Evolutionary conservation across 1,140 invertebrate species (phyloP).

Genomic region (Fopius arisanus): DNA sequence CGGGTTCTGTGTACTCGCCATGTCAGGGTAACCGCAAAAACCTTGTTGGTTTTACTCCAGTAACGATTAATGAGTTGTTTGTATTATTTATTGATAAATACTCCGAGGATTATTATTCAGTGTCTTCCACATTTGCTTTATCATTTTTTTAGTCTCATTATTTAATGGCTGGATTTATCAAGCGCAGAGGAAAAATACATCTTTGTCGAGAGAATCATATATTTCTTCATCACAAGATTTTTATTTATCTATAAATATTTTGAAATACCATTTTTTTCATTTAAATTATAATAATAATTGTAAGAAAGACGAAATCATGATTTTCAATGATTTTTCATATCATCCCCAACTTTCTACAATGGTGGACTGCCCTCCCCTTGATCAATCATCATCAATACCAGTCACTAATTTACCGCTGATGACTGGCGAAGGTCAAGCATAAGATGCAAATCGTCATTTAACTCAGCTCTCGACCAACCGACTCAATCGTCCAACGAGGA

Average conservation of each 20-base stretch:
- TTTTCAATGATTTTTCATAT: background rate
- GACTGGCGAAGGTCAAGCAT: background rate
- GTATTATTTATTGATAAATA: conserved; percentile 4
- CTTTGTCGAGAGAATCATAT: no score
- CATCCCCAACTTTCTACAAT: background rate
- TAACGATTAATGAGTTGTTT: conserved; percentile 4
- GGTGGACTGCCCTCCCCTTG: conserved; percentile 18
- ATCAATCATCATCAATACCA: background rate
- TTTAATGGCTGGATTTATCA: background rate
- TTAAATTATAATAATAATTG: no score
- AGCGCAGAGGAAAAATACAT: no score
- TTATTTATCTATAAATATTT: no score
- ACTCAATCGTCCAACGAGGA: conserved; percentile 6
- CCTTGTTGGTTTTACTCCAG: conserved; percentile 13
- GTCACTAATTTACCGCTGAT: background rate
- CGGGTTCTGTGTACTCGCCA: conserved; percentile 23
- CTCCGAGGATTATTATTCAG: no score
- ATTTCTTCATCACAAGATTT: no score
- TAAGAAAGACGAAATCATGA: no score
- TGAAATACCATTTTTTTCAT: no score
- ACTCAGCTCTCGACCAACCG: background rate
- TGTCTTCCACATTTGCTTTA: no score
- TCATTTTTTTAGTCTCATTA: background rate
- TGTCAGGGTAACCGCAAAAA: conserved; percentile 28
- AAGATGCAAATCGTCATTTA: background rate